Percentiles rank a stretch among this genome's conserved stretches.
Evolutionary conservation across 1,140 invertebrate genomes (phyloP).

Genomic region (Adoxophyes honmai): DNA sequence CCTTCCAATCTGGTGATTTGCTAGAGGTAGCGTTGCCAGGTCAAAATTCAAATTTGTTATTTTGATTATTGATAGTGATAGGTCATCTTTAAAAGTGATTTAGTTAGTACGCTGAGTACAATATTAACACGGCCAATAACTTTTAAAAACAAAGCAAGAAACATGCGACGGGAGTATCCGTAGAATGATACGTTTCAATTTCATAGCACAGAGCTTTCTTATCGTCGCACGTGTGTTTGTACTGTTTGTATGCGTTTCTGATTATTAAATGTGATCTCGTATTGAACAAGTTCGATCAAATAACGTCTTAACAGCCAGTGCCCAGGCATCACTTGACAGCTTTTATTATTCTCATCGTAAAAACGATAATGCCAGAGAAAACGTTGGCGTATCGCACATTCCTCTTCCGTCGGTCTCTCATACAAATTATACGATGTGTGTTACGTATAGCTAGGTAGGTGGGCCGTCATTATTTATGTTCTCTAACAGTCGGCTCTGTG

Average conservation of each 20-base stretch:
- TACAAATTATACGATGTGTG: conserved; percentile 71
- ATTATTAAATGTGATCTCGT: conserved; percentile 72
- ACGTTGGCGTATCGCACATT: conserved; percentile 62
- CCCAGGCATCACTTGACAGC: conserved; percentile 36
- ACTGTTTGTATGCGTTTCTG: conserved; percentile 55
- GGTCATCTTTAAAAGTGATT: too few relatives aligned
- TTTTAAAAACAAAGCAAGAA: too few relatives aligned
- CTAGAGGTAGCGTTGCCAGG: too few relatives aligned
- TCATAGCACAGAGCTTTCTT: conserved; percentile 32
- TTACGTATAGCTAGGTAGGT: conserved; percentile 73
- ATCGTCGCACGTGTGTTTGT: conserved; percentile 54
- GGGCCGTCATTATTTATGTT: conserved; percentile 77
- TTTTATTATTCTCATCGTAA: conserved; percentile 54
- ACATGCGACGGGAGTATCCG: too few relatives aligned
- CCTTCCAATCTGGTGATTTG: too few relatives aligned
- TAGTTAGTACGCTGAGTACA: too few relatives aligned
- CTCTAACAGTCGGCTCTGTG: conserved; percentile 67
- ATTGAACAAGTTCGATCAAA: conserved; percentile 26
- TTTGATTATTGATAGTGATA: too few relatives aligned
- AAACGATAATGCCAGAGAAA: conserved; percentile 50
- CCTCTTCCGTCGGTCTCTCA: conserved; percentile 56
- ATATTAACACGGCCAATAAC: too few relatives aligned
- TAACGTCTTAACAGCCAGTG: conserved; percentile 53
- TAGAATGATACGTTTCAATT: neutral
- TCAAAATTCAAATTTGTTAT: too few relatives aligned